A percentile compares a stretch with the other conserved stretches of the same genome.
These are phyloP conservation scores for Bubalus kerabau DNA, from an alignment of 2,113 vertebrate genomes.

Conservation along the genomic window DNA sequence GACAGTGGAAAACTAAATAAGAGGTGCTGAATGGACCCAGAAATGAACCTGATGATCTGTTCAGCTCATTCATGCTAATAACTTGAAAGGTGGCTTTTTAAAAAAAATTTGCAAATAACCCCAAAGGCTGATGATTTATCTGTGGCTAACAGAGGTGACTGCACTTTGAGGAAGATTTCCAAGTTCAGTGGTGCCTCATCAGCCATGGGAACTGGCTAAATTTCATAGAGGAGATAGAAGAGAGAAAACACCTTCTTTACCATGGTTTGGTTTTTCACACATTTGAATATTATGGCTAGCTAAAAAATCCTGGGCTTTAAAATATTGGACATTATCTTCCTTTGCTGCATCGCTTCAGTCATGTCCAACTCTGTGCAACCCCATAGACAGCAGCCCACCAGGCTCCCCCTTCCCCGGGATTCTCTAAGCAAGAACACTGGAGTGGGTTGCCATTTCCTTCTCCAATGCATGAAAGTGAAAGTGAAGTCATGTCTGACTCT, in stretches of 20 bases:
- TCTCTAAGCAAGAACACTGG: too few species aligned
- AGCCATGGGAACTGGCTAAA: not conserved
- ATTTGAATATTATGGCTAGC: not conserved
- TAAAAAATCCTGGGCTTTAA: not conserved
- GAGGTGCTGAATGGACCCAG: not conserved
- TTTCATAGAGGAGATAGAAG: not conserved
- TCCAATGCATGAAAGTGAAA: too few species aligned
- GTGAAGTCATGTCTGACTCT: too few species aligned
- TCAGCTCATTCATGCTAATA: not conserved
- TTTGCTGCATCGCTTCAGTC: too few species aligned
- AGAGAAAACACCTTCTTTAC: not conserved
- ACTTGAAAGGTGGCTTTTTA: not conserved
- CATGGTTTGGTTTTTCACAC: not conserved
- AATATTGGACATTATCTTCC: not conserved
- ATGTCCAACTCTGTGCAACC: too few species aligned
- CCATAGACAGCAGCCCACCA: too few species aligned
- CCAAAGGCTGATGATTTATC: not conserved
- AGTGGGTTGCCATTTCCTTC: too few species aligned
- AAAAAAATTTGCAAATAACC: constrained; percentile 13
- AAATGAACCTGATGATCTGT: not conserved
- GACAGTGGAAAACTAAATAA: not conserved
- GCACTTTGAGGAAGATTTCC: not conserved
- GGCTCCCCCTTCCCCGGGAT: too few species aligned
- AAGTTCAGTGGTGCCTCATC: not conserved
- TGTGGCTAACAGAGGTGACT: not conserved